Percentiles rank a stretch among this genome's conserved stretches.
Conservation (phyloP, 2,888 invertebrate genomes). For the Noctua comes region DNA sequence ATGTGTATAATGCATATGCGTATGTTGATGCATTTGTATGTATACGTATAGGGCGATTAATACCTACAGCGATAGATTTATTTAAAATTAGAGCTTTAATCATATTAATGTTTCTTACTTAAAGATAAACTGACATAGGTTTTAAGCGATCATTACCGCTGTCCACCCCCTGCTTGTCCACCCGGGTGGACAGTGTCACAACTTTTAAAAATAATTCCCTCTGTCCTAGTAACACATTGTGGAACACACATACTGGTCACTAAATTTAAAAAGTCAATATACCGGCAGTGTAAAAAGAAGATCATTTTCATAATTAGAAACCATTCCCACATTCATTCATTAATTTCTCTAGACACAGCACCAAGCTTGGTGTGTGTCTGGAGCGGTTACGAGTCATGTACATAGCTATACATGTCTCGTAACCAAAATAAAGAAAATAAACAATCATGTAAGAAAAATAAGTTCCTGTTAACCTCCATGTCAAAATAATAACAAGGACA, state of each 20-base stretch:
- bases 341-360: not conserved
- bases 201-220: no score
- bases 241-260: not conserved
- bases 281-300: not conserved
- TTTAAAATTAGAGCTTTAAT: not conserved
- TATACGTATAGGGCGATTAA: not conserved
- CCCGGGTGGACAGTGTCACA: no score
- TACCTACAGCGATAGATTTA: not conserved
- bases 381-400: no score
- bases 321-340: no score
- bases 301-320: not conserved
- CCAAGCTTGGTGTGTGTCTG: no score
- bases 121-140: not conserved
- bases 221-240: not conserved
- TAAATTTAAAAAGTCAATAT: not conserved
- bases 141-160: no score
- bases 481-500: constrained; percentile 19
- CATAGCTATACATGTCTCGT: not conserved
- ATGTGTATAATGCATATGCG: not conserved
- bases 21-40: constrained; percentile 19
- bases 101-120: not conserved
- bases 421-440: not conserved
- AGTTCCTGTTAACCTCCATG: not conserved
- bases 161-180: no score
- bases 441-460: not conserved